Evolutionary conservation across 2,113 vertebrate species (phyloP).

Genomic region (Pheucticus melanocephalus): DNA sequence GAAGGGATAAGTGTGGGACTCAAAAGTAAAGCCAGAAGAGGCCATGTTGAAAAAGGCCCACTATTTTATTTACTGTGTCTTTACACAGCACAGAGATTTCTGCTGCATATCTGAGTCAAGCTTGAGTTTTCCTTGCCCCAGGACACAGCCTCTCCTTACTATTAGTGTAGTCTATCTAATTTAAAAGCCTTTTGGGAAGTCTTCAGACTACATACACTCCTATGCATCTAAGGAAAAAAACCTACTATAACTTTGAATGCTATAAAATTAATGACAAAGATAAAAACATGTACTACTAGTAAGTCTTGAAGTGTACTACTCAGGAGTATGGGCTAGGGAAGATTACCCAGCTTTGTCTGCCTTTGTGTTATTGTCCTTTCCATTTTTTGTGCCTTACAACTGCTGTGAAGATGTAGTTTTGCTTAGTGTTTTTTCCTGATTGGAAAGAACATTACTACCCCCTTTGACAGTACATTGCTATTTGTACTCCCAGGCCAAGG

Average conservation of each 20-base stretch:
- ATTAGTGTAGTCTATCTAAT: background rate
- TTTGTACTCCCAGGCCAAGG: background rate
- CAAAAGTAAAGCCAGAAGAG: background rate
- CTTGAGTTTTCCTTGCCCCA: background rate
- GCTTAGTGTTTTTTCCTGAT: background rate
- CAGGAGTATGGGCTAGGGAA: background rate
- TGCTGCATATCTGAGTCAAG: background rate
- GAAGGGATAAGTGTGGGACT: background rate
- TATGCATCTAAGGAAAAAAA: background rate
- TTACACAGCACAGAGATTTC: background rate
- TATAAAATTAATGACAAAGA: background rate
- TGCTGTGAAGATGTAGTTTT: background rate
- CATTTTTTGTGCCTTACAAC: background rate
- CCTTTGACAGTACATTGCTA: background rate
- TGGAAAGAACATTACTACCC: background rate
- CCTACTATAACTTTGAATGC: background rate
- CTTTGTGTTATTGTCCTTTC: background rate
- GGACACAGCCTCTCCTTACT: background rate
- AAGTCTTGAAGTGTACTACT: background rate
- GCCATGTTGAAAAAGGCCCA: background rate
- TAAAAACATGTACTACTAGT: background rate
- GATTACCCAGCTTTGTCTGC: background rate
- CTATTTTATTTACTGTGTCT: background rate
- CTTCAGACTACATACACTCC: background rate
- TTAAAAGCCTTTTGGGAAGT: background rate